Evolutionary conservation across 2,113 vertebrate genomes (phyloP).

Genomic region (Myotis brandtii): DNA sequence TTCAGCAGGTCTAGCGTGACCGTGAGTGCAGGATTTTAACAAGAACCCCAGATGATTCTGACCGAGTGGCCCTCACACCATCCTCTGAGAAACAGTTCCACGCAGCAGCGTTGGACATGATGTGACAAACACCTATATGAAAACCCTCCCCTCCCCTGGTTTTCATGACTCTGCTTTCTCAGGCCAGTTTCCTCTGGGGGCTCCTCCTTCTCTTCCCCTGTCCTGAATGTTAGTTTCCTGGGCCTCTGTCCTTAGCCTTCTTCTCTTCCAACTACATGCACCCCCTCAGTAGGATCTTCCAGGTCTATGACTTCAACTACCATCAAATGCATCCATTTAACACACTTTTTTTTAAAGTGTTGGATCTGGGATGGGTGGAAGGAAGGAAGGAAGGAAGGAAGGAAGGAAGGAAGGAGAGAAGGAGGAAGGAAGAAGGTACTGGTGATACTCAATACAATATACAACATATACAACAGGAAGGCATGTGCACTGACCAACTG

Average conservation of each 20-base stretch:
- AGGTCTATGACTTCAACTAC: background rate
- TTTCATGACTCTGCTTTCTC: background rate
- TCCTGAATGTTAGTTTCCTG: background rate
- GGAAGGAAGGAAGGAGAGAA: too few relatives aligned
- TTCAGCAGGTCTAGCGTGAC: background rate
- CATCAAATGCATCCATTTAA: background rate
- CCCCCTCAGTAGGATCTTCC: background rate
- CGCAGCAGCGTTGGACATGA: accelerated
- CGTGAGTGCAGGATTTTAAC: background rate
- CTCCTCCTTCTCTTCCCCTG: background rate
- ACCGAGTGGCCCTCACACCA: background rate
- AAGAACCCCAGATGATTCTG: background rate
- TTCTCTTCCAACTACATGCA: background rate
- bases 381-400: too few relatives aligned
- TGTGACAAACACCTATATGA: too few relatives aligned
- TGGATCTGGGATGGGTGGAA: background rate
- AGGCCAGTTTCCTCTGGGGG: background rate
- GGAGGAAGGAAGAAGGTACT: too few relatives aligned
- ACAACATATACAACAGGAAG: background rate
- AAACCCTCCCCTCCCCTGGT: background rate
- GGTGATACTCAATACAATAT: background rate
- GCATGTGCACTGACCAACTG: background rate
- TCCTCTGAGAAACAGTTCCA: background rate
- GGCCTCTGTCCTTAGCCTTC: background rate
- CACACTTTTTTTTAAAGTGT: background rate